phyloP scores from a whole-genome alignment of 2,797 vertebrate species.

The Lepilemur ruficaudatus region DNA sequence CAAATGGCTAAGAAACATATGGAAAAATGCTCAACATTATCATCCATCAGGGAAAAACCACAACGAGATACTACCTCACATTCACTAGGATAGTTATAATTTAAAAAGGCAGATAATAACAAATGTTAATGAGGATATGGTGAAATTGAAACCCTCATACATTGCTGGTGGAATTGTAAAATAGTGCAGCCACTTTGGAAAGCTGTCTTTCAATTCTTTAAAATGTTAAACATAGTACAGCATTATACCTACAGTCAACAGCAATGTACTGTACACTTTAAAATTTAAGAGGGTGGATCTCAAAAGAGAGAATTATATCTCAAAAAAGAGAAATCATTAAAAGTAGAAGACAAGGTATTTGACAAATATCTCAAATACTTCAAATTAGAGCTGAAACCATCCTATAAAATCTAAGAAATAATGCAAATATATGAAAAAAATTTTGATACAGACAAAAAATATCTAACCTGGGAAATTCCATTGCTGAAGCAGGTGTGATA shows the following conservation, averaged over 20 bases:
- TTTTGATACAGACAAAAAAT: neutral
- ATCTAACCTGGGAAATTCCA: constrained; percentile 27
- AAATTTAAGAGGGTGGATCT: neutral
- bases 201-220: neutral
- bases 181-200: neutral
- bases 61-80: neutral
- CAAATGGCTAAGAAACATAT: neutral
- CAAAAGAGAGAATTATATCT: neutral
- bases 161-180: neutral
- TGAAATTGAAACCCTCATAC: neutral
- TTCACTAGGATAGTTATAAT: neutral
- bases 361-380: constrained; percentile 66
- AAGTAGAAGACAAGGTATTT: constrained; percentile 46
- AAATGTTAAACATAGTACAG: neutral
- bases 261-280: neutral
- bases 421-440: constrained; percentile 67
- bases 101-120: neutral
- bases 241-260: neutral
- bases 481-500: neutral
- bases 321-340: neutral
- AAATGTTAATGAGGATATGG: neutral
- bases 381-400: constrained; percentile 59
- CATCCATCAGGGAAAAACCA: neutral
- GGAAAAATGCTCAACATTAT: neutral
- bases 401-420: constrained; percentile 45